Conservation (phyloP, 2,113 vertebrate species). For the Vulpes ferrilata region DNA sequence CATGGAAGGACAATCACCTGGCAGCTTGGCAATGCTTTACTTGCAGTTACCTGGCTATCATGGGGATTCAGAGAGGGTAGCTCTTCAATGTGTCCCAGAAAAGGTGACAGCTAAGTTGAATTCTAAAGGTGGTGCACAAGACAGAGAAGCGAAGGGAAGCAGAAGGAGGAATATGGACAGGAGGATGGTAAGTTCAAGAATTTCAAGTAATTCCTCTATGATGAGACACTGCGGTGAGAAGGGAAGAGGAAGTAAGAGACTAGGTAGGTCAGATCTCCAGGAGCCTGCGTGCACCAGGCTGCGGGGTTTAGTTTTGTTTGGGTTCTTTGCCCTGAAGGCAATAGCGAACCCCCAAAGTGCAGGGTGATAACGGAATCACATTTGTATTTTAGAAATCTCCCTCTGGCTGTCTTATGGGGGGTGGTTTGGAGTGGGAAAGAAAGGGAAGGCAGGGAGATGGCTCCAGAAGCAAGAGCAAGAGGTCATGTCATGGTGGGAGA, state of each 20-base stretch:
- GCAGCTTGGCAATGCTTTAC: not conserved
- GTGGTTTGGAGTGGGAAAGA: not conserved
- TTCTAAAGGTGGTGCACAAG: not conserved
- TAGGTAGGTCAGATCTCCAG: not conserved
- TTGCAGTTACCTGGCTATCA: not conserved
- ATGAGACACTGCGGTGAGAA: not conserved
- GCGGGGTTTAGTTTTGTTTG: not conserved
- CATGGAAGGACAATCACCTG: not conserved
- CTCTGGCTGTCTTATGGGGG: not conserved
- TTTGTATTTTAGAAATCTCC: constrained; percentile 3
- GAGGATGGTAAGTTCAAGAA: not conserved
- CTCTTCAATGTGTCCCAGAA: not conserved
- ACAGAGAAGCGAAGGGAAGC: not conserved
- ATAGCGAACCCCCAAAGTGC: not conserved
- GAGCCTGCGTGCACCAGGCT: not conserved
- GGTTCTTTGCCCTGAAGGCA: not conserved
- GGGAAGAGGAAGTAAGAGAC: not conserved
- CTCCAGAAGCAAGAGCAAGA: not conserved
- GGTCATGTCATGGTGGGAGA: not conserved
- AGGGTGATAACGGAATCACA: not conserved
- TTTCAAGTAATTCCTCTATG: constrained; percentile 48
- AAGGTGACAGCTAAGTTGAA: not conserved
- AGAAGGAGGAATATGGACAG: not conserved
- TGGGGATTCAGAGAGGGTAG: not conserved
- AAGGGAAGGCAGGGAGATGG: not conserved